Conservation (phyloP, 2,797 vertebrate species). For the Hemitrygon akajei region DNA sequence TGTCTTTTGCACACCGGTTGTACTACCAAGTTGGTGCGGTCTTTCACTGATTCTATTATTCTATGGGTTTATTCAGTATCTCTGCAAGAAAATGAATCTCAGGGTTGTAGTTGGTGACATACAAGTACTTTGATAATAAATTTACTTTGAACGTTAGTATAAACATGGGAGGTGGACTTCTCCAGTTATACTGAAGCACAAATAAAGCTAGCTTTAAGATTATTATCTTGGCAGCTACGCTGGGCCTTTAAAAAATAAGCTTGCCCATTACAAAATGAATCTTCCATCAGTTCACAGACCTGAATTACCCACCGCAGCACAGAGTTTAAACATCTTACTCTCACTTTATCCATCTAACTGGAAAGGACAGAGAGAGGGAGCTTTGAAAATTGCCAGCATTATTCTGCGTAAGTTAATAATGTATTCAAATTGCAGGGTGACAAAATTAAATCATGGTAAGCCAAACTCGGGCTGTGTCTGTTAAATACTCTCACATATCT, state of each 20-base stretch:
- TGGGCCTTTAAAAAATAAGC: not conserved
- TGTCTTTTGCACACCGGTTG: too few species aligned
- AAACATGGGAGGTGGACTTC: too few species aligned
- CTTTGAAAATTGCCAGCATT: not conserved
- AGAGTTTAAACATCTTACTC: not conserved
- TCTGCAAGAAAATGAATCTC: too few species aligned
- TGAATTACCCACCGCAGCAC: not conserved
- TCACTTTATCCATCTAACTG: not conserved
- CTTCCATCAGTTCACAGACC: not conserved
- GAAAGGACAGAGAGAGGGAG: not conserved
- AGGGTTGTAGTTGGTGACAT: too few species aligned
- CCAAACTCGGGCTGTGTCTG: not conserved
- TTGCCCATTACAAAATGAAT: not conserved
- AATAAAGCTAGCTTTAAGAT: too few species aligned
- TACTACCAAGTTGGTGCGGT: too few species aligned
- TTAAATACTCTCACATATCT: not conserved
- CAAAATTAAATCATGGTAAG: not conserved
- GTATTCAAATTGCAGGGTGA: not conserved
- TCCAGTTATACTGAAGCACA: too few species aligned
- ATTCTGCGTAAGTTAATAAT: not conserved
- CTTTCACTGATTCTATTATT: too few species aligned
- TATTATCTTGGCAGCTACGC: not conserved
- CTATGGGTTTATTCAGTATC: too few species aligned
- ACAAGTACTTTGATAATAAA: too few species aligned
- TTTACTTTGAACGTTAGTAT: too few species aligned